These are phyloP conservation scores for Limnephilus rhombicus DNA, from an alignment of 2,888 invertebrate genomes.

Conservation along the genomic window DNA sequence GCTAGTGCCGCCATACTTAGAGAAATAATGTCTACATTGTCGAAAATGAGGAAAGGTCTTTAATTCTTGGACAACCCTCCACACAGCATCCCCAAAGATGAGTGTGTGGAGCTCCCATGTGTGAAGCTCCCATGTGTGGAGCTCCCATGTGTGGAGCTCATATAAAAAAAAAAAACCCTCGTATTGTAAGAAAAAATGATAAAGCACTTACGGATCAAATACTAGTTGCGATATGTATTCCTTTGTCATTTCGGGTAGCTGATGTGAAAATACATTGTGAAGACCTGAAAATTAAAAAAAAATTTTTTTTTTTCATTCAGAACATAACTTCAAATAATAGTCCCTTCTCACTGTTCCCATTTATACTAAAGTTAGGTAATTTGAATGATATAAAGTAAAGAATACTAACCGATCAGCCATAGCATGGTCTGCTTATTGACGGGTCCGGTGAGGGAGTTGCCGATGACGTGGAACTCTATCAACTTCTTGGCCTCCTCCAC, in stretches of 20 bases:
- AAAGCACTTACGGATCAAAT: slow-evolving; percentile 89
- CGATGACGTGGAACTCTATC: slow-evolving; percentile 96
- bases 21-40: no score
- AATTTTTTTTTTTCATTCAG: no score
- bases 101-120: no score
- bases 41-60: no score
- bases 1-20: no score
- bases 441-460: slow-evolving; percentile 92
- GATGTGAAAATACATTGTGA: slow-evolving; percentile 96
- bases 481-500: slow-evolving; percentile 92
- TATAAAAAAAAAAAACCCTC: no score
- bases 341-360: not conserved
- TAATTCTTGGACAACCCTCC: no score
- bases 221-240: slow-evolving; percentile 97
- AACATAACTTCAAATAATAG: not conserved
- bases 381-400: not conserved
- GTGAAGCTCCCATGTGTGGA: no score
- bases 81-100: no score
- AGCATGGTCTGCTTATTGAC: slow-evolving; percentile 94
- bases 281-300: slow-evolving; percentile 76
- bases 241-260: slow-evolving; percentile 97
- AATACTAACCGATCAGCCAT: slow-evolving; percentile 85
- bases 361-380: not conserved
- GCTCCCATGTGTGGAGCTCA: no score
- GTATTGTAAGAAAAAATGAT: no score